Evolutionary conservation across 2,113 vertebrate species (phyloP).

Genomic region (Neolamprologus caudopunctatus): DNA sequence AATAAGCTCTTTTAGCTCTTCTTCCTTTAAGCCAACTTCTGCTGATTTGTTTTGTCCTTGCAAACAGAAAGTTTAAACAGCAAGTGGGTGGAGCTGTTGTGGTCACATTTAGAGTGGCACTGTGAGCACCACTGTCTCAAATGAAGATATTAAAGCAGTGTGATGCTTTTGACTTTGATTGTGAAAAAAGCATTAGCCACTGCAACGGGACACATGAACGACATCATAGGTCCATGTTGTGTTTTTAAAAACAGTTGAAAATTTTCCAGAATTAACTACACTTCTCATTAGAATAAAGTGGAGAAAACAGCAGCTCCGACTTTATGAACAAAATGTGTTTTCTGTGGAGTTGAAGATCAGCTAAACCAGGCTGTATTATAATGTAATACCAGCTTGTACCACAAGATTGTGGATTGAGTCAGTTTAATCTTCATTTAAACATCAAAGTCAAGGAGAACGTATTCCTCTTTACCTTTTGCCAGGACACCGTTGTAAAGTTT

Average conservation of each 20-base stretch:
- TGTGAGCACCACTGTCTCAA: background rate
- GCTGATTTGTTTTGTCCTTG: background rate
- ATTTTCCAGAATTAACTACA: background rate
- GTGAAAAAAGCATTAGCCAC: background rate
- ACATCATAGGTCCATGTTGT: background rate
- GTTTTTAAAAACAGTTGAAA: background rate
- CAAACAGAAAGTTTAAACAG: background rate
- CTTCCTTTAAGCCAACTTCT: background rate
- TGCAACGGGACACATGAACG: background rate
- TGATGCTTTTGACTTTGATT: background rate
- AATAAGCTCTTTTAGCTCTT: background rate
- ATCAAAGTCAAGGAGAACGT: background rate
- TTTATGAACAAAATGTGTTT: background rate
- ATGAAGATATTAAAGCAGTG: background rate
- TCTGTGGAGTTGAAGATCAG: background rate
- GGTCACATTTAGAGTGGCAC: background rate
- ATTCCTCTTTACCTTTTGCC: background rate
- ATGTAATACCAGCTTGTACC: background rate
- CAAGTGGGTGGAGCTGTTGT: background rate
- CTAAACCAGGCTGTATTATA: background rate
- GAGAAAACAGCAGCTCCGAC: background rate
- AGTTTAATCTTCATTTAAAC: background rate
- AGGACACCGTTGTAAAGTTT: background rate
- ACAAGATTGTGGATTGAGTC: background rate
- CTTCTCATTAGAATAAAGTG: background rate